Conservation (phyloP, 2,888 invertebrate genomes). For the Phortica magna region DNA sequence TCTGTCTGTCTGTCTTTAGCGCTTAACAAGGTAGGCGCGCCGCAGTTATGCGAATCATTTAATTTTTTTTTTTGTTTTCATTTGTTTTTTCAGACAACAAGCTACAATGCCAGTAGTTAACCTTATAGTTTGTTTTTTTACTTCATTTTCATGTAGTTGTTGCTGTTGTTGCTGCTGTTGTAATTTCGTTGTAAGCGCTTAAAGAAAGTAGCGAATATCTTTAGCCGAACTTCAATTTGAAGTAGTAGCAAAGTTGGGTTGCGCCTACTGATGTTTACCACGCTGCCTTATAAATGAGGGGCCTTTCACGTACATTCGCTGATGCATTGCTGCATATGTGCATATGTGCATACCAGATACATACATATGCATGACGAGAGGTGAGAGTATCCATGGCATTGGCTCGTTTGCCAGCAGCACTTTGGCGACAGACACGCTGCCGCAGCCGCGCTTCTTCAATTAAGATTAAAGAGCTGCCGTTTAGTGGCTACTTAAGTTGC, state of each 20-base stretch:
- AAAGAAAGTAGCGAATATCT: constrained; percentile 32
- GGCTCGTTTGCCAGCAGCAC: not conserved
- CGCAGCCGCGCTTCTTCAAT: constrained; percentile 41
- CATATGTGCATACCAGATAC: too few species aligned
- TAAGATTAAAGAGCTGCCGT: constrained; percentile 73
- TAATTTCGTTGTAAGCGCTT: constrained; percentile 14
- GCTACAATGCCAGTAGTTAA: not conserved
- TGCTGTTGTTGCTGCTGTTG: not conserved
- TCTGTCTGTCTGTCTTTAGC: constrained; percentile 56
- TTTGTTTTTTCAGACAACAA: constrained; percentile 22
- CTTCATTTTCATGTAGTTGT: too few species aligned
- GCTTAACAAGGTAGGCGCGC: constrained; percentile 70
- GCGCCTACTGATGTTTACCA: constrained; percentile 23
- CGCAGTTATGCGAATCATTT: constrained; percentile 43
- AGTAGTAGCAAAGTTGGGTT: constrained; percentile 23
- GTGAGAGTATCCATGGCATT: not conserved
- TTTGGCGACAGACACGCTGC: not conserved
- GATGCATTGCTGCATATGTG: too few species aligned
- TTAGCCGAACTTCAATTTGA: not conserved
- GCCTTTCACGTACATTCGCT: not conserved
- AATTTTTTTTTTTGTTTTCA: constrained; percentile 22
- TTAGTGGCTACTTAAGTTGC: constrained; percentile 66
- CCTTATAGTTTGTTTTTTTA: too few species aligned
- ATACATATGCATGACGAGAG: not conserved
- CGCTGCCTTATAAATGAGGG: not conserved